These are phyloP conservation scores for Nesogale talazaci DNA, from an alignment of 2,113 vertebrate species.

Conservation along the genomic window DNA sequence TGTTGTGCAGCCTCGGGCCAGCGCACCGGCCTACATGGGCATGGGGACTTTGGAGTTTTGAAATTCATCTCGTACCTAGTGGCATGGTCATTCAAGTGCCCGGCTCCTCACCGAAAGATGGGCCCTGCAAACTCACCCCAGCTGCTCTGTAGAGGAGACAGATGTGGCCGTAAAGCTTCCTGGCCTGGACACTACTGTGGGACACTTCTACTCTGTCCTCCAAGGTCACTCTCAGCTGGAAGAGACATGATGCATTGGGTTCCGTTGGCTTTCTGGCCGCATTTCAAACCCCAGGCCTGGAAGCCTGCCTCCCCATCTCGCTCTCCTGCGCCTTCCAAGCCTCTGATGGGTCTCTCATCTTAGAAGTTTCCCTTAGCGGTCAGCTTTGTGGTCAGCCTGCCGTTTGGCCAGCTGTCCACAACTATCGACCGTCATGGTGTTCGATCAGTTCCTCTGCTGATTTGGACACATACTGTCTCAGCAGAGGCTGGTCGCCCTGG, in stretches of 20 bases:
- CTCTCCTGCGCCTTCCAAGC: neutral
- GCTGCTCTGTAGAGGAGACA: too few relatives aligned
- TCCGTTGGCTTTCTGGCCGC: neutral
- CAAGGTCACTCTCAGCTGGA: too few relatives aligned
- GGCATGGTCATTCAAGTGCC: too few relatives aligned
- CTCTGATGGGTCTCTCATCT: neutral
- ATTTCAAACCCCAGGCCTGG: neutral
- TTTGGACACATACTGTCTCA: neutral
- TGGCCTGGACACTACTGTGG: too few relatives aligned
- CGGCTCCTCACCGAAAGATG: too few relatives aligned
- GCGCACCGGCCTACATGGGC: too few relatives aligned
- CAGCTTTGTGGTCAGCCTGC: neutral
- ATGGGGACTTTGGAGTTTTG: neutral
- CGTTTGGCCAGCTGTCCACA: neutral
- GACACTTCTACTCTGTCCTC: too few relatives aligned
- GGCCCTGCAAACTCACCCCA: too few relatives aligned
- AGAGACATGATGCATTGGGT: too few relatives aligned
- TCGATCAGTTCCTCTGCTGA: neutral
- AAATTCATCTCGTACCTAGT: too few relatives aligned
- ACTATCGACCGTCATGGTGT: neutral
- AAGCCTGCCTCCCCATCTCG: neutral
- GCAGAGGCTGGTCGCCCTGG: neutral
- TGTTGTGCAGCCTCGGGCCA: too few relatives aligned
- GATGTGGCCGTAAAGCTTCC: too few relatives aligned
- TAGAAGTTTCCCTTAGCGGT: neutral